phyloP scores from a whole-genome alignment of 1,140 invertebrate species.

The Conopomorpha cramerella region DNA sequence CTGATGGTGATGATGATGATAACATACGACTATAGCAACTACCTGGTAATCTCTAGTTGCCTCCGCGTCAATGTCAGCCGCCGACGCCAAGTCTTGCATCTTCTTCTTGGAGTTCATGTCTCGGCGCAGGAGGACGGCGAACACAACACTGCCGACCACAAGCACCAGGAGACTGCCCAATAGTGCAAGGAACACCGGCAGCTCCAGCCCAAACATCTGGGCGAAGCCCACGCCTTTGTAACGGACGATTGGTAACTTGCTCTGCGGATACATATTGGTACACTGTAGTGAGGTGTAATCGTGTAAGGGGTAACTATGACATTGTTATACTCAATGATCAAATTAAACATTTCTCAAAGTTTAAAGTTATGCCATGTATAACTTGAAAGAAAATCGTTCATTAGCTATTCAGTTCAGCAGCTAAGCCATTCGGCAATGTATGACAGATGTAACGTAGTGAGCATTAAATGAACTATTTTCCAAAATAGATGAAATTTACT shows the following conservation, averaged over 20 bases:
- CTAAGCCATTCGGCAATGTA: too few relatives aligned
- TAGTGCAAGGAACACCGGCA: constrained; percentile 58
- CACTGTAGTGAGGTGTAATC: neutral
- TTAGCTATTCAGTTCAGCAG: neutral
- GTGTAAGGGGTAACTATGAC: too few relatives aligned
- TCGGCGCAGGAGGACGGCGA: constrained; percentile 74
- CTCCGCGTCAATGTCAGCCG: constrained; percentile 73
- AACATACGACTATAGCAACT: constrained; percentile 1
- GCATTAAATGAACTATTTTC: too few relatives aligned
- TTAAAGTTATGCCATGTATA: neutral
- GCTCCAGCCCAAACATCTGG: constrained; percentile 60
- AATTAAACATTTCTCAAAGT: neutral
- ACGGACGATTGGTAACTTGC: constrained; percentile 30
- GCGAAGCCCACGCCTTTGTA: constrained; percentile 16
- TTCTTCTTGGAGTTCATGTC: constrained; percentile 73
- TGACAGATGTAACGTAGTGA: too few relatives aligned
- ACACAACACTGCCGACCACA: constrained; percentile 69
- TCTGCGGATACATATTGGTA: too few relatives aligned
- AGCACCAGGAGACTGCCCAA: constrained; percentile 63
- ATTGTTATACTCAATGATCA: too few relatives aligned
- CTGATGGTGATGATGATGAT: constrained; percentile 1
- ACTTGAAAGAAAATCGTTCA: neutral
- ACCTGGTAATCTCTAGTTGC: constrained; percentile 93
- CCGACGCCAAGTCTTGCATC: constrained; percentile 68
- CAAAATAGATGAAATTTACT: neutral